Percentiles rank a stretch among this genome's conserved stretches.
Evolutionary conservation across 2,113 vertebrate genomes (phyloP).

Genomic region (Potamarius usumacintae): DNA sequence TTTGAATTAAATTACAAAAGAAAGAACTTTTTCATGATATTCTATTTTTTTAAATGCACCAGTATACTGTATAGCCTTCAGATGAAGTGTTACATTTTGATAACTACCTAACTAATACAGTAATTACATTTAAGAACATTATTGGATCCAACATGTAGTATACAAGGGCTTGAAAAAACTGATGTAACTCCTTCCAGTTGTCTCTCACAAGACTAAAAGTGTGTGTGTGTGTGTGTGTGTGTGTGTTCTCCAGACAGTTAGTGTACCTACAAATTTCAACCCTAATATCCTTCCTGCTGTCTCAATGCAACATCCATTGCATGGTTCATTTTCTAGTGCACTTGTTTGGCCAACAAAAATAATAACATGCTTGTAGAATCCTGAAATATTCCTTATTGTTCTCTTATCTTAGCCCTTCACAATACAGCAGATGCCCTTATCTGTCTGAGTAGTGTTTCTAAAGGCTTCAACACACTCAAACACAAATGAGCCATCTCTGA

Average conservation of each 20-base stretch:
- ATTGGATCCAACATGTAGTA: neutral
- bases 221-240: neutral
- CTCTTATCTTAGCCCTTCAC: neutral
- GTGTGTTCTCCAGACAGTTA: constrained; percentile 8
- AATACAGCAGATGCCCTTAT: neutral
- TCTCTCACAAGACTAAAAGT: neutral
- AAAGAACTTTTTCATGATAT: too few relatives aligned
- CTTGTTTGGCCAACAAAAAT: neutral
- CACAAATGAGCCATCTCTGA: neutral
- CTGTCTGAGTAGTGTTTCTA: neutral
- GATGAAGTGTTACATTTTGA: too few relatives aligned
- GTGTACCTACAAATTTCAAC: constrained; percentile 7
- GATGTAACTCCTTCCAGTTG: neutral
- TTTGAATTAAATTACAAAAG: too few relatives aligned
- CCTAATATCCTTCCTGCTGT: neutral
- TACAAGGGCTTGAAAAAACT: neutral
- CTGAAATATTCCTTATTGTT: neutral
- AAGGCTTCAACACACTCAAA: neutral
- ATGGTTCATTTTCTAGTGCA: neutral
- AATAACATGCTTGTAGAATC: neutral
- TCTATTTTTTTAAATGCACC: too few relatives aligned
- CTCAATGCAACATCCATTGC: neutral
- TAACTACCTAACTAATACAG: too few relatives aligned
- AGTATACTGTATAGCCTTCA: too few relatives aligned
- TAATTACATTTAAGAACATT: too few relatives aligned